Evolutionary conservation across 1,140 invertebrate genomes (phyloP).

Genomic region (Hyles euphorbiae): DNA sequence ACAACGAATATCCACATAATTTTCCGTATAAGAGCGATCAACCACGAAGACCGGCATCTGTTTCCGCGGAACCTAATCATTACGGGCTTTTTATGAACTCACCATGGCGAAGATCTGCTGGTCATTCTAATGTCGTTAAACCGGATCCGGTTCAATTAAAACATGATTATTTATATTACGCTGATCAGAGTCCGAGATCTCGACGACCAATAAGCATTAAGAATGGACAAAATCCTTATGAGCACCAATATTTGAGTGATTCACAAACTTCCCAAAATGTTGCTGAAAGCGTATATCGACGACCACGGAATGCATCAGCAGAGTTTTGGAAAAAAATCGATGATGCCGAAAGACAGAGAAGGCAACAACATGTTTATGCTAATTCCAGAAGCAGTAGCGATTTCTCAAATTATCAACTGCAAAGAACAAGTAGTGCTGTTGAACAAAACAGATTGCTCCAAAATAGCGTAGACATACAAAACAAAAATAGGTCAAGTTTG

Average conservation of each 20-base stretch:
- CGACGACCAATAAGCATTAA: conserved; percentile 79
- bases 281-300: conserved; percentile 44
- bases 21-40: conserved; percentile 55
- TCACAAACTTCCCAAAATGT: conserved; percentile 60
- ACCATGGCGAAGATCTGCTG: conserved; percentile 53
- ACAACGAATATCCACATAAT: conserved; percentile 56
- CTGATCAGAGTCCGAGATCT: conserved; percentile 80
- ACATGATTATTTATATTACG: conserved; percentile 78
- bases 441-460: conserved; percentile 39
- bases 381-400: conserved; percentile 63
- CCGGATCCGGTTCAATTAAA: conserved; percentile 52
- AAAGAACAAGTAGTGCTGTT: conserved; percentile 6
- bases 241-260: conserved; percentile 73
- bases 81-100: conserved; percentile 57
- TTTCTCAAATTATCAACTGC: conserved; percentile 38
- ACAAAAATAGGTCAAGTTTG: conserved; percentile 44
- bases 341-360: conserved; percentile 68
- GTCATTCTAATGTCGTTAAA: conserved; percentile 42
- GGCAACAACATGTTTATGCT: conserved; percentile 50
- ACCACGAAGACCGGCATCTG: conserved; percentile 74
- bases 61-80: conserved; percentile 75
- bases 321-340: conserved; percentile 81
- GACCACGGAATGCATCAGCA: conserved; percentile 73
- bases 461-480: conserved; percentile 41
- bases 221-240: conserved; percentile 55